Percentiles rank a stretch among this genome's conserved stretches.
Evolutionary conservation across 53 echinoderm and acorn worm species (phyloP).

Genomic region (Echinarachnius parma): DNA sequence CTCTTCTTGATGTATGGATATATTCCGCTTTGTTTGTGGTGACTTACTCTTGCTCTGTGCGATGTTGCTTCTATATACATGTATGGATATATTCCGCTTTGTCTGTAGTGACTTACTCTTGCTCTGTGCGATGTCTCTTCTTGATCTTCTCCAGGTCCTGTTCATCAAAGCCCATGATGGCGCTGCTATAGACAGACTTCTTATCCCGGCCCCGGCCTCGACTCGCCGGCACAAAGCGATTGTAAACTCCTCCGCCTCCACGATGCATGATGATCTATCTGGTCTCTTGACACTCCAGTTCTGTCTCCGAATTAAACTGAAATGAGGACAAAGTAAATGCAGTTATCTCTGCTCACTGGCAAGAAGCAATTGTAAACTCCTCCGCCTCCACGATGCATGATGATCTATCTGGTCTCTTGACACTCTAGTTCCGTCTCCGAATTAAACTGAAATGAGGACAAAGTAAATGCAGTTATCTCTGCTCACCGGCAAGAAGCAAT

Average conservation of each 20-base stretch:
- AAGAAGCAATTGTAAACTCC: constrained; percentile 27
- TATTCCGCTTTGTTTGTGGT: too few relatives aligned
- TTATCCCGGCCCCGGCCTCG: constrained; percentile 15
- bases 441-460: too few relatives aligned
- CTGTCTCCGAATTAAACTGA: too few relatives aligned
- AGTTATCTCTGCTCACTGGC: constrained; percentile 17
- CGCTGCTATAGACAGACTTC: constrained; percentile 26
- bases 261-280: constrained; percentile 29
- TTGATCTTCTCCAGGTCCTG: constrained; percentile 56
- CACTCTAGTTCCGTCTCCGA: too few relatives aligned
- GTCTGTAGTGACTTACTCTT: constrained; percentile 77
- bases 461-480: too few relatives aligned
- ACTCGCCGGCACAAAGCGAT: constrained; percentile 32
- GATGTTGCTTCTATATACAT: too few relatives aligned
- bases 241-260: constrained; percentile 26
- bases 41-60: too few relatives aligned
- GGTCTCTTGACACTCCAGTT: too few relatives aligned
- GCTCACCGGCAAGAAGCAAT: constrained; percentile 27
- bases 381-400: constrained; percentile 28
- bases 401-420: too few relatives aligned
- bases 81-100: too few relatives aligned
- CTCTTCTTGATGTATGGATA: too few relatives aligned
- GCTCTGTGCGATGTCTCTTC: constrained; percentile 73
- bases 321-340: too few relatives aligned
- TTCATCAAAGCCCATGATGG: constrained; percentile 67